These are phyloP conservation scores for Gavia stellata DNA, from an alignment of 2,113 vertebrate genomes.

Conservation along the genomic window DNA sequence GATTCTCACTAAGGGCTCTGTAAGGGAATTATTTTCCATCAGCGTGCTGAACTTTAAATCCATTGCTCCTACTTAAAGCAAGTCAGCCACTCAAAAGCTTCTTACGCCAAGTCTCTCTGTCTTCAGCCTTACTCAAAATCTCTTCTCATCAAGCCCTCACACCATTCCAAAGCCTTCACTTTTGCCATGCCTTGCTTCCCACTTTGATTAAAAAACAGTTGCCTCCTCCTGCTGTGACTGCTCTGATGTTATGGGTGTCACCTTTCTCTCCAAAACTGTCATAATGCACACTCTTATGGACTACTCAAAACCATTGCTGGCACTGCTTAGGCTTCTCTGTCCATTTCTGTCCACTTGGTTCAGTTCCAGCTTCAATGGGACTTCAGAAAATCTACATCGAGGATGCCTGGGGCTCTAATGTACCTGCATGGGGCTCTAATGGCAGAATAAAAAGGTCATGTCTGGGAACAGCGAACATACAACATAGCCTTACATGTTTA, in stretches of 20 bases:
- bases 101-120: not conserved
- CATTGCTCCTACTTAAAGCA: constrained; percentile 25
- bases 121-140: not conserved
- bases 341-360: not conserved
- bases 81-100: not conserved
- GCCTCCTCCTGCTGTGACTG: not conserved
- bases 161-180: not conserved
- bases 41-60: not conserved
- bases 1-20: not conserved
- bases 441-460: not conserved
- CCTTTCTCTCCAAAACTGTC: not conserved
- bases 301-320: not conserved
- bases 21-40: not conserved
- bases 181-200: not conserved
- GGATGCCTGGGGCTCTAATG: too few species aligned
- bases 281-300: not conserved
- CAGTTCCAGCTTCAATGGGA: not conserved
- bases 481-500: not conserved
- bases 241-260: not conserved
- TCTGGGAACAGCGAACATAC: not conserved
- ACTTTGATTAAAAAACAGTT: not conserved
- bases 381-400: not conserved
- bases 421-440: not conserved
- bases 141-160: not conserved
- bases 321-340: not conserved